Conservation (phyloP, 2,113 vertebrate species). For the Polypterus bichir region DNA sequence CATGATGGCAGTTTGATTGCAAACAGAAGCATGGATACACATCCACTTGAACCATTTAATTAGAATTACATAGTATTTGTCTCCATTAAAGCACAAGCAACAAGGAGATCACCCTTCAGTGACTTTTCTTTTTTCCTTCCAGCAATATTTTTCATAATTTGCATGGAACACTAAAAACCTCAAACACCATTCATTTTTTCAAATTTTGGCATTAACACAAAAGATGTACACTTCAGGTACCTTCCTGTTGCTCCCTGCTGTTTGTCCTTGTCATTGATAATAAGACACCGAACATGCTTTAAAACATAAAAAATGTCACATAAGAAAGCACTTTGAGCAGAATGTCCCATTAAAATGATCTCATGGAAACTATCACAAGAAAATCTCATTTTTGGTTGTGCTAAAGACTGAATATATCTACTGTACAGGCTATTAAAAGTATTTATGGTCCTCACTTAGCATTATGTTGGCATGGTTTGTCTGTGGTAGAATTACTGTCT, state of each 20-base stretch:
- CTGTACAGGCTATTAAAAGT: no score
- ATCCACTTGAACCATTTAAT: conserved; percentile 10
- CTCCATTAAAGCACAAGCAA: neutral
- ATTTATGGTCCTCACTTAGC: no score
- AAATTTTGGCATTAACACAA: neutral
- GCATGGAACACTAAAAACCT: conserved; percentile 1
- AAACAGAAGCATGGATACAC: conserved; percentile 9
- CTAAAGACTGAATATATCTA: no score
- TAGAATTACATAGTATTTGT: neutral
- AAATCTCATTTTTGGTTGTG: no score
- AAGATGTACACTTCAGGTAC: neutral
- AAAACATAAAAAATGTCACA: no score
- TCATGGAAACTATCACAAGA: no score
- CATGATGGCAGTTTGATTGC: conserved; percentile 13
- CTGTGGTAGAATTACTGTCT: no score
- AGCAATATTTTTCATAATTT: neutral
- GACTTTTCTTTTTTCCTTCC: neutral
- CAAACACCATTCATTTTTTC: neutral
- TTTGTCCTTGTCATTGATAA: conserved; percentile 17
- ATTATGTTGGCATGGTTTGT: no score
- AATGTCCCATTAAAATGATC: no score
- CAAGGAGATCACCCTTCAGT: conserved; percentile 4
- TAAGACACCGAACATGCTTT: no score
- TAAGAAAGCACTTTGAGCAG: no score
- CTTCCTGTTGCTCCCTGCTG: conserved; percentile 30